Percentiles rank a stretch among this genome's conserved stretches.
Evolutionary conservation across 2,888 invertebrate species (phyloP).

Genomic region (Willowsia nigromaculata): DNA sequence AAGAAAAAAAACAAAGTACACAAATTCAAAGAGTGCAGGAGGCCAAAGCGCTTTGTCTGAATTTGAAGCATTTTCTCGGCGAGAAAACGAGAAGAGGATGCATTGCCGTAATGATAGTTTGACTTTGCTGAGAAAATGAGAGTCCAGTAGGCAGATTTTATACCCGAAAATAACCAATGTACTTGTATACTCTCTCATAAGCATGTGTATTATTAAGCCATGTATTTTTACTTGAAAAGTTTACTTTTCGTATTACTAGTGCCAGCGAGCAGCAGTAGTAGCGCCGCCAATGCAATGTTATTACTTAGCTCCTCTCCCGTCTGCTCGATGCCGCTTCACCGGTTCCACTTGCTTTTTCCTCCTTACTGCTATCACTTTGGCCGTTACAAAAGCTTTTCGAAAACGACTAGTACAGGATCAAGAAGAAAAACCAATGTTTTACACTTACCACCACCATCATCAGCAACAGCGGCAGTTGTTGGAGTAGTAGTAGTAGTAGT

Average conservation of each 20-base stretch:
- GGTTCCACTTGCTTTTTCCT: conserved; percentile 3
- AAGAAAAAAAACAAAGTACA: conserved; percentile 6
- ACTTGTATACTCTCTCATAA: neutral
- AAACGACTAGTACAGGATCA: conserved; percentile 10
- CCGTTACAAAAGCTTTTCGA: conserved; percentile 35
- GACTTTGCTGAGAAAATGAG: conserved; percentile 48
- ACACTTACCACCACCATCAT: conserved; percentile 40
- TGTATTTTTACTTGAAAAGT: conserved; percentile 29
- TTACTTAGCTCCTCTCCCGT: neutral
- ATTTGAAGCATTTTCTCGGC: conserved; percentile 9
- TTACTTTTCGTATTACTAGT: conserved; percentile 42
- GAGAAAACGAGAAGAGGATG: conserved; percentile 14
- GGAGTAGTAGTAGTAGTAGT: neutral
- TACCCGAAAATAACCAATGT: neutral
- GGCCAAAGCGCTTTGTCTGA: conserved; percentile 5
- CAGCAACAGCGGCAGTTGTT: neutral
- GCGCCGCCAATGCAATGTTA: conserved; percentile 11
- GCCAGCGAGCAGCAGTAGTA: too few species aligned
- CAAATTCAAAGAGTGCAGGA: neutral
- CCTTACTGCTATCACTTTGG: neutral
- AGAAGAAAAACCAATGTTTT: conserved; percentile 64
- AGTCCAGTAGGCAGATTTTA: conserved; percentile 17
- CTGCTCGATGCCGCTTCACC: conserved; percentile 2
- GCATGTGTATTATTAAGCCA: neutral
- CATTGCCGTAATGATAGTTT: conserved; percentile 63